Base-by-base conservation (phyloP, 2,113 vertebrate species). In the Tapirus terrestris region DNA sequence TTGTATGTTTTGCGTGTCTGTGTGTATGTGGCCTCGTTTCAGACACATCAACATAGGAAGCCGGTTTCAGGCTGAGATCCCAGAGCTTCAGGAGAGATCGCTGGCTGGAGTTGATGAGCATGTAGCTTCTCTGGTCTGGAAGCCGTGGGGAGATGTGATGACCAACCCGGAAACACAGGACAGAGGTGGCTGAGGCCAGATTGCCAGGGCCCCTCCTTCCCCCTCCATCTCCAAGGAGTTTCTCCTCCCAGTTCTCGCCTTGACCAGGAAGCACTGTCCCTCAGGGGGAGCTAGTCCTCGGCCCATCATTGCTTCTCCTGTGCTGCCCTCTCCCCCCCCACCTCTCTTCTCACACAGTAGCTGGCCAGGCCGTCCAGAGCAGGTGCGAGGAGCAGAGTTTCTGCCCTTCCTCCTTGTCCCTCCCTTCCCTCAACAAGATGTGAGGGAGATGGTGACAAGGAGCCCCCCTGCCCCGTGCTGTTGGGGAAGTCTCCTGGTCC, bases 1-100 rank as follows among this genome's bases (percentile, higher is more conserved):
- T 21, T 29, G n/a, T 5, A 2, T 43, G 6, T 73, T 21, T n/a
- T 8, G 1, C 33, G 1, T 16, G 29, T 61, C 16, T 65, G 16
- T 96, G 36, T 51, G 13, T 53, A 14, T 93, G 60, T 96, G 93
- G 36, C 65, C 70, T 79, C 23, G 0, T 97, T 98, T 89, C 81
- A 99, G 99, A 93, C 98, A 98, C 91, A 99, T 99, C 98, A 99
- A 99, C 72, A 95, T 99, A 16, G 99, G 99, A 56, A 98, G 96
- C 29, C 96, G 97, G 9, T 99, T 99, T 91, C 99, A 99, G 97
- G 99, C 99, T 0, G 98, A 99, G 67, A 98, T 99, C 39, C 99
- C 99, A 0, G 93, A 98, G 31, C 98, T 99, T 6, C 98, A 88
- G 51, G 98, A 98, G 51, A 75, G 93, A 29, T 91, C 94, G 0